Evolutionary conservation across 1,140 invertebrate genomes (phyloP).

Genomic region (Drosophila leontia): DNA sequence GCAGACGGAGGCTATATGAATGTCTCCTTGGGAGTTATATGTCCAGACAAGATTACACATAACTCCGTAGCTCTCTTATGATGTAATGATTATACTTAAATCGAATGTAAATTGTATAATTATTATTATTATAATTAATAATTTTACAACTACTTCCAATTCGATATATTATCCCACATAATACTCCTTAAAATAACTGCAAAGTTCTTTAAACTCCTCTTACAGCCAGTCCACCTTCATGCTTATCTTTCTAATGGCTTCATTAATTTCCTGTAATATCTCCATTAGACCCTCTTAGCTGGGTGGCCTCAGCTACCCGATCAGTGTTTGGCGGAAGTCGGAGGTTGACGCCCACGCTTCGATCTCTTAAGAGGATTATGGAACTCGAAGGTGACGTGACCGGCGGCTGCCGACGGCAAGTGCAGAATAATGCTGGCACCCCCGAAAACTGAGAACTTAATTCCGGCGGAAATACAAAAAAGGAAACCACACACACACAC

Average conservation of each 20-base stretch:
- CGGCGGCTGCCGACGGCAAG: conserved; percentile 58
- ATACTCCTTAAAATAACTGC: background rate
- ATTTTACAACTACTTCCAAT: background rate
- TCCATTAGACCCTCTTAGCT: conserved; percentile 61
- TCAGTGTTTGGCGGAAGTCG: conserved; percentile 47
- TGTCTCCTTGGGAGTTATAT: background rate
- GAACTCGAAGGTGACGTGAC: conserved; percentile 70
- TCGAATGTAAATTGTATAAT: background rate
- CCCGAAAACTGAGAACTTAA: conserved; percentile 63
- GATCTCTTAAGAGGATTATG: conserved; percentile 71
- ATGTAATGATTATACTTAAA: background rate
- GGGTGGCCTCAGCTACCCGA: conserved; percentile 54
- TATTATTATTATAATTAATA: no score
- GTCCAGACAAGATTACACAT: background rate
- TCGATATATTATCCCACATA: background rate
- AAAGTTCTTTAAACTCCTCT: conserved; percentile 5
- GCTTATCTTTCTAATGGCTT: conserved; percentile 47
- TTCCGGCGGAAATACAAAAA: conserved; percentile 75
- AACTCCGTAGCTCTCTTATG: background rate
- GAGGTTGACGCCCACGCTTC: conserved; percentile 69
- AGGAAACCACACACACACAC: conserved; percentile 32
- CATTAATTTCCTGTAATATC: conserved; percentile 64
- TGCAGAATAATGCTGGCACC: conserved; percentile 53
- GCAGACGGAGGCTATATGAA: background rate
- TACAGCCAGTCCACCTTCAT: background rate